Conservation (phyloP, 2,113 vertebrate species). For the Platichthys stellatus region DNA sequence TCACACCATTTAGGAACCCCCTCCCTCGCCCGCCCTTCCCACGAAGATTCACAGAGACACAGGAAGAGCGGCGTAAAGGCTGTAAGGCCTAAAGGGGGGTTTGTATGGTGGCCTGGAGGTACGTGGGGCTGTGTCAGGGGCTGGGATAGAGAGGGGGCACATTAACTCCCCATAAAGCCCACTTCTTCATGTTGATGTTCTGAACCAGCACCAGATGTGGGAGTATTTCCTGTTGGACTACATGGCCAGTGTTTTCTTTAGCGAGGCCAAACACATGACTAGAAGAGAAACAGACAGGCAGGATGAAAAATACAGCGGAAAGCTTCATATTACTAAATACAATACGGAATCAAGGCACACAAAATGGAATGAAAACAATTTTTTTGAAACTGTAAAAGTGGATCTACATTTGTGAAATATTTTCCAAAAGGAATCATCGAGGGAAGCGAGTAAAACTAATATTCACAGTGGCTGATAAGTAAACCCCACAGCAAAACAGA, state of each 20-base stretch:
- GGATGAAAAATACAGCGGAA: constrained; percentile 34
- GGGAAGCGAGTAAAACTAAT: neutral
- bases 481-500: constrained; percentile 30
- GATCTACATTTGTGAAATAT: neutral
- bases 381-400: neutral
- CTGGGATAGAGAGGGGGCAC: constrained; percentile 55
- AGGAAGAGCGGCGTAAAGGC: constrained; percentile 43
- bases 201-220: constrained; percentile 83
- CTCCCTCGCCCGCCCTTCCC: neutral
- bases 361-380: constrained; percentile 17
- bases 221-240: constrained; percentile 81
- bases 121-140: constrained; percentile 40
- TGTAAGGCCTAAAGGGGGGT: constrained; percentile 13
- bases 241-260: constrained; percentile 79
- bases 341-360: neutral
- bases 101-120: constrained; percentile 49
- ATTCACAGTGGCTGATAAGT: constrained; percentile 34
- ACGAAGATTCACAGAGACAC: constrained; percentile 49
- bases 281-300: constrained; percentile 55
- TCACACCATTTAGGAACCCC: constrained; percentile 6
- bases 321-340: constrained; percentile 18
- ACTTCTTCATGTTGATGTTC: constrained; percentile 80
- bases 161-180: constrained; percentile 76
- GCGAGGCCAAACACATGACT: constrained; percentile 68
- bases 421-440: constrained; percentile 7